phyloP scores from a whole-genome alignment of 2,797 vertebrate species.

The Acipenser ruthenus region DNA sequence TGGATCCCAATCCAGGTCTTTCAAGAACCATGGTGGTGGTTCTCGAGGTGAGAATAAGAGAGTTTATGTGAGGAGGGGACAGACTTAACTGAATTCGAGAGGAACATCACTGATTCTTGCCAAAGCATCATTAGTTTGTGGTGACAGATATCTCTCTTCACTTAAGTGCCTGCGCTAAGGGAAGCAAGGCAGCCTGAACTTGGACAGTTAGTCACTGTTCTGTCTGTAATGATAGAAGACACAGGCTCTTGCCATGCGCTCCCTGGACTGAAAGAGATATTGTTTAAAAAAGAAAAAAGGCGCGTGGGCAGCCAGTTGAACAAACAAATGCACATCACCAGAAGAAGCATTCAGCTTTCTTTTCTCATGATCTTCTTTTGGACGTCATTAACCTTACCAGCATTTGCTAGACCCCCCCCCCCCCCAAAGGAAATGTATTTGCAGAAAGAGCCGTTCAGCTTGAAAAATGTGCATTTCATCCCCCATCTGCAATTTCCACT shows the following conservation, averaged over 20 bases:
- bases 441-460: no score
- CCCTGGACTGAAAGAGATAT: conserved; percentile 53
- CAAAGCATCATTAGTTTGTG: conserved; percentile 7
- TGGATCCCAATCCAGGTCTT: no score
- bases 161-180: neutral
- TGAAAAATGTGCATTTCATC: no score
- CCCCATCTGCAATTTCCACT: no score
- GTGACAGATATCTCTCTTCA: conserved; percentile 1
- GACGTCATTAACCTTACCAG: no score
- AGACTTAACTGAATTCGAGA: neutral
- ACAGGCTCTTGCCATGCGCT: conserved; percentile 48
- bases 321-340: neutral
- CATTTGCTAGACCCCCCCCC: no score
- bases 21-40: neutral
- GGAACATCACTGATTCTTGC: neutral
- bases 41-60: neutral
- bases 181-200: neutral
- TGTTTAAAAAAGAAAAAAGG: conserved; percentile 41
- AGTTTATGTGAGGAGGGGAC: neutral
- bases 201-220: conserved; percentile 27
- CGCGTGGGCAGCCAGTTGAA: neutral
- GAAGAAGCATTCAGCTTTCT: neutral
- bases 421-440: no score
- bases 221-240: conserved; percentile 48
- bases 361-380: neutral